Conservation (phyloP, 2,888 invertebrate genomes). For the Gerris lacustris region DNA sequence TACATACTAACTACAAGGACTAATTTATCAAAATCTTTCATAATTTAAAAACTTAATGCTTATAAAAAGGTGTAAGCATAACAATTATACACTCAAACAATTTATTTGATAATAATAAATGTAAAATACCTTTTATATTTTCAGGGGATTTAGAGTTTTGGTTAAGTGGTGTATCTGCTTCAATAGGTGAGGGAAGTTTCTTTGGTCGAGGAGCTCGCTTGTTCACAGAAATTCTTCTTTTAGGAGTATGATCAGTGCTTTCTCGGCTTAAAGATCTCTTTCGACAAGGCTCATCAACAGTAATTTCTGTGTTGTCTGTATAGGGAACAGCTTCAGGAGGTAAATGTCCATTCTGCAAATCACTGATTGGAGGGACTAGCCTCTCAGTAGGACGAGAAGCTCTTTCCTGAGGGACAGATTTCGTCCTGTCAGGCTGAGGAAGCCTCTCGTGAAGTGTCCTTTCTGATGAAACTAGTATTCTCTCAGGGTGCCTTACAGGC, state of each 20-base stretch:
- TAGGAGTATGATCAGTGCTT: neutral
- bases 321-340: neutral
- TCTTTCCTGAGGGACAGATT: neutral
- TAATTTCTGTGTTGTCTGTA: neutral
- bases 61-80: too few relatives aligned
- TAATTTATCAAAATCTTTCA: too few relatives aligned
- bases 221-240: slow-evolving; percentile 1
- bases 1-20: too few relatives aligned
- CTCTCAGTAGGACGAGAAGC: neutral
- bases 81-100: too few relatives aligned
- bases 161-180: neutral
- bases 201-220: neutral
- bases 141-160: neutral
- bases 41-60: too few relatives aligned
- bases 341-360: neutral
- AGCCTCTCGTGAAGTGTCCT: neutral
- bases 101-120: too few relatives aligned
- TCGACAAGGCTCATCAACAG: neutral
- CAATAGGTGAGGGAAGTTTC: neutral
- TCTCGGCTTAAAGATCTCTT: neutral
- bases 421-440: neutral
- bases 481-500: neutral
- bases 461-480: neutral
- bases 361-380: neutral
- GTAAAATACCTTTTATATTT: neutral